Percentiles rank a stretch among this genome's conserved stretches.
Evolutionary conservation across 2,888 invertebrate genomes (phyloP).

Genomic region (Amphipoea oculea): DNA sequence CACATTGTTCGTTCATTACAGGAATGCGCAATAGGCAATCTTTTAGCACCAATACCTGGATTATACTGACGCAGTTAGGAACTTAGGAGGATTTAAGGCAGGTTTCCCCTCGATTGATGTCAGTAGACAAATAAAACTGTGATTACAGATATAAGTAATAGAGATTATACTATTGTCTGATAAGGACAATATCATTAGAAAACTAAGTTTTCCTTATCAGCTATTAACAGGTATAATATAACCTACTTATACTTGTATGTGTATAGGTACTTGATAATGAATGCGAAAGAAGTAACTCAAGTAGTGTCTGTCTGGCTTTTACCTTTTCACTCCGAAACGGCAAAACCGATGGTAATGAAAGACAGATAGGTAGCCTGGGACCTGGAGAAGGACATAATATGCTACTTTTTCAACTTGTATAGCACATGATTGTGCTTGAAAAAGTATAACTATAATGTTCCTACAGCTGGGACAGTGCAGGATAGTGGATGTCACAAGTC

Average conservation of each 20-base stretch:
- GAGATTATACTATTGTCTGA: conserved; percentile 15
- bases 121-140: not conserved
- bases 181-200: conserved; percentile 18
- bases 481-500: too few species aligned
- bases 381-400: not conserved
- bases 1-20: not conserved
- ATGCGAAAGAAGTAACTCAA: not conserved
- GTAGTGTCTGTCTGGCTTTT: not conserved
- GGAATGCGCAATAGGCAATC: not conserved
- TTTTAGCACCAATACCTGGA: not conserved
- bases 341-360: not conserved
- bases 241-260: not conserved
- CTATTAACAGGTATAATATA: not conserved
- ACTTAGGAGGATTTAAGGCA: not conserved
- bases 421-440: too few species aligned
- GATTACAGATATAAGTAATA: not conserved
- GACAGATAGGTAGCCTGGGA: not conserved
- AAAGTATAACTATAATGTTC: too few species aligned
- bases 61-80: not conserved
- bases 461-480: too few species aligned
- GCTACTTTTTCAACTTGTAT: not conserved
- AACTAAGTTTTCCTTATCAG: conserved; percentile 22
- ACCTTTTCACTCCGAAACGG: not conserved
- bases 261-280: too few species aligned
- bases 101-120: not conserved